Conservation (phyloP, 2,113 vertebrate species). For the Sinocyclocheilus grahami region DNA sequence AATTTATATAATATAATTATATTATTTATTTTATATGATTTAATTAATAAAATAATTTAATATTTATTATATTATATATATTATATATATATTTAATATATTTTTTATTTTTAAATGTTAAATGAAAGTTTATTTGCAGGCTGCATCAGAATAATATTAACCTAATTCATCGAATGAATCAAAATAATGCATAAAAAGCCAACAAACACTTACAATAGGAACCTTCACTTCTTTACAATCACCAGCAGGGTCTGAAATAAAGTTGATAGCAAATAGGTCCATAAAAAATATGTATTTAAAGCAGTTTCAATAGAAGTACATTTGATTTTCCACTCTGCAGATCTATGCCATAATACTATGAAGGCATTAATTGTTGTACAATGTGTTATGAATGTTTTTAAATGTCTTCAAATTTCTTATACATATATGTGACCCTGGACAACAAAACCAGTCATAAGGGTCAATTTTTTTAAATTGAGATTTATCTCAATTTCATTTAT, state of each 20-base stretch:
- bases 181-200: neutral
- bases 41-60: no score
- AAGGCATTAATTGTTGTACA: neutral
- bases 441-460: no score
- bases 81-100: no score
- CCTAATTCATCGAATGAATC: neutral
- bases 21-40: no score
- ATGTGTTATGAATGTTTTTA: neutral
- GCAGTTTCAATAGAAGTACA: neutral
- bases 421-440: neutral
- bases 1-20: no score
- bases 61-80: no score
- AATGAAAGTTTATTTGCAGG: neutral
- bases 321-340: neutral
- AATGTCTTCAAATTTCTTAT: neutral
- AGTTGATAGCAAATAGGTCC: neutral
- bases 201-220: slow-evolving; percentile 72
- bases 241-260: slow-evolving; percentile 58
- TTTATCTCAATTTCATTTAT: no score
- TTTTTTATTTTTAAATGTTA: neutral
- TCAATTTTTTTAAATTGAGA: no score
- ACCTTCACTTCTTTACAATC: slow-evolving; percentile 72
- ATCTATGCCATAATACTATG: neutral
- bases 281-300: neutral
- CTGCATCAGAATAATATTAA: neutral